Conservation (phyloP, 37 sponge, comb jelly and placozoan species). For the Bolinopsis microptera region DNA sequence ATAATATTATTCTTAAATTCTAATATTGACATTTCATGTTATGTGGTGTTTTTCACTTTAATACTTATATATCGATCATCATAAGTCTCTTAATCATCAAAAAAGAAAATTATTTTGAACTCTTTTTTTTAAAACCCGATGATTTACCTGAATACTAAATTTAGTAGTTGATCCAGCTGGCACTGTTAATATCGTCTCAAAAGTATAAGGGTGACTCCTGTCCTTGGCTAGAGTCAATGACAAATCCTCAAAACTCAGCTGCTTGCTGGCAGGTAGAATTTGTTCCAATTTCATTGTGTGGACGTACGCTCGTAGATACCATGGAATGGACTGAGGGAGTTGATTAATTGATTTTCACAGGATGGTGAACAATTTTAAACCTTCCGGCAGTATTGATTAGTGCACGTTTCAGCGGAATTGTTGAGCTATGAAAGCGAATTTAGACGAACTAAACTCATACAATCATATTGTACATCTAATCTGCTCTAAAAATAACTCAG, state of each 20-base stretch:
- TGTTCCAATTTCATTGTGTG: constrained; percentile 76
- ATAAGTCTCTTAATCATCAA: neutral
- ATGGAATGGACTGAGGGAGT: constrained; percentile 79
- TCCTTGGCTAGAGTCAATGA: constrained; percentile 82
- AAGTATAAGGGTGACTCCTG: constrained; percentile 75
- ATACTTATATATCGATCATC: neutral
- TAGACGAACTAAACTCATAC: no score
- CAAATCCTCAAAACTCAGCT: neutral
- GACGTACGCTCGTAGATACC: constrained; percentile 85
- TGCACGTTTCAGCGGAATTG: no score
- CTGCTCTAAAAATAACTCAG: no score
- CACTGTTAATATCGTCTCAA: constrained; percentile 77
- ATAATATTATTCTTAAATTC: neutral
- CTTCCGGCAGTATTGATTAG: no score
- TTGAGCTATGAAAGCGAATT: no score
- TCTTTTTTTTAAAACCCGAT: neutral
- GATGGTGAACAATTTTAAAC: no score
- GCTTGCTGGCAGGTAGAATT: neutral
- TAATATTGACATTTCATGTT: neutral
- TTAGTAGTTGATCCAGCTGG: constrained; percentile 79
- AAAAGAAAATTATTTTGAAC: neutral
- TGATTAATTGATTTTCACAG: no score
- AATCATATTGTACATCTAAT: no score
- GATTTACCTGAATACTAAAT: constrained; percentile 66
- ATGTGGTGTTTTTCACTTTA: neutral